Evolutionary conservation across 2,888 invertebrate species (phyloP).

Genomic region (Tineola bisselliella): DNA sequence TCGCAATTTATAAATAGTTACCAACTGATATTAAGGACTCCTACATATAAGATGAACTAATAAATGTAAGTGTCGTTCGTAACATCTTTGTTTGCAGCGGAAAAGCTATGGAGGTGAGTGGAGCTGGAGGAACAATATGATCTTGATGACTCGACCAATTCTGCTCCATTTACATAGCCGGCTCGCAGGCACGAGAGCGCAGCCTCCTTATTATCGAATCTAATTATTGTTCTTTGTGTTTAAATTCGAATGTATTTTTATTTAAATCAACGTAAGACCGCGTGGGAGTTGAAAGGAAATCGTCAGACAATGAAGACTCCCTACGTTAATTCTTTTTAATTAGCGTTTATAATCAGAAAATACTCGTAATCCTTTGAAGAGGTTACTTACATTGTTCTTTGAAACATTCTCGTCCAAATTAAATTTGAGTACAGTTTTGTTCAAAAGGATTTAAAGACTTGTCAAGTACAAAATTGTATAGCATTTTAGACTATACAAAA

Average conservation of each 20-base stretch:
- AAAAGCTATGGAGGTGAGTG: background rate
- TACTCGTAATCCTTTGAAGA: background rate
- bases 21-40: no score
- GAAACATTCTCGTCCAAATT: background rate
- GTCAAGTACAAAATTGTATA: background rate
- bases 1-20: no score
- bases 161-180: slow-evolving; percentile 13
- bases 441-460: background rate
- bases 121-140: background rate
- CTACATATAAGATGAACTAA: background rate
- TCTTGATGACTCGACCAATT: slow-evolving; percentile 28
- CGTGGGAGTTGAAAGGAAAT: slow-evolving; percentile 12
- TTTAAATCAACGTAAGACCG: slow-evolving; percentile 8
- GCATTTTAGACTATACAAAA: background rate
- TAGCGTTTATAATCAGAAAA: slow-evolving; percentile 12
- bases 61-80: background rate
- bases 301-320: slow-evolving; percentile 5
- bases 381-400: slow-evolving; percentile 2
- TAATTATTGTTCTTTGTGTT: slow-evolving; percentile 65
- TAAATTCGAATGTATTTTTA: slow-evolving; percentile 34
- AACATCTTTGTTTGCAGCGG: slow-evolving; percentile 5
- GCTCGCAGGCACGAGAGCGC: slow-evolving; percentile 27
- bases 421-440: slow-evolving; percentile 2
- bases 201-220: slow-evolving; percentile 49
- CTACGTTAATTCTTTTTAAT: slow-evolving; percentile 8